These are phyloP conservation scores for Tyria jacobaeae DNA, from an alignment of 2,888 invertebrate species.

Conservation along the genomic window DNA sequence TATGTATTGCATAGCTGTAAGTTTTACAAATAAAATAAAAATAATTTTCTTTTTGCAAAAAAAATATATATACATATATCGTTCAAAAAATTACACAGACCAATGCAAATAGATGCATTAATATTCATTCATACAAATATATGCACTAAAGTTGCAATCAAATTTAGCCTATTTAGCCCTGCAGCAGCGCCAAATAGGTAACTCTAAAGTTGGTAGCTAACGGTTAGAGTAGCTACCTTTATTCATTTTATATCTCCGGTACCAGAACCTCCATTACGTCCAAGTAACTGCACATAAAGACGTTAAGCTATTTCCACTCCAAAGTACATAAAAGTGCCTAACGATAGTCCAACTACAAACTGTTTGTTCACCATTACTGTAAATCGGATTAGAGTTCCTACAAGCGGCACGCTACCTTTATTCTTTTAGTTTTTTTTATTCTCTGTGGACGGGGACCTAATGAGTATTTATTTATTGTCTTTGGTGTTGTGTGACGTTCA, in stretches of 20 bases:
- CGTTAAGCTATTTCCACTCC: slow-evolving; percentile 3
- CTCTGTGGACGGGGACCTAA: slow-evolving; percentile 1
- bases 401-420: slow-evolving; percentile 8
- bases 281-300: slow-evolving; percentile 2
- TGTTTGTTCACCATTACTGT: slow-evolving; percentile 29
- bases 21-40: no score
- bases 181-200: not conserved
- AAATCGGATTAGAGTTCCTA: slow-evolving; percentile 34
- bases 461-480: slow-evolving; percentile 10
- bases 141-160: not conserved
- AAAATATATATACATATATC: no score
- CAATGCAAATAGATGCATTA: not conserved
- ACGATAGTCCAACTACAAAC: slow-evolving; percentile 15
- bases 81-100: no score
- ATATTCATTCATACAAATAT: not conserved
- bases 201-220: not conserved
- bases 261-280: not conserved
- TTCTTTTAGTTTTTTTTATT: not conserved
- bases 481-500: not conserved
- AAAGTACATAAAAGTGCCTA: slow-evolving; percentile 9
- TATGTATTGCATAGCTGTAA: no score
- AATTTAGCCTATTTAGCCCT: no score
- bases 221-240: not conserved
- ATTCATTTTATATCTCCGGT: not conserved
- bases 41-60: no score